A percentile compares a stretch with the other conserved stretches of the same genome.
Conservation (phyloP, 2,888 invertebrate genomes). For the Meteorus colon region DNA sequence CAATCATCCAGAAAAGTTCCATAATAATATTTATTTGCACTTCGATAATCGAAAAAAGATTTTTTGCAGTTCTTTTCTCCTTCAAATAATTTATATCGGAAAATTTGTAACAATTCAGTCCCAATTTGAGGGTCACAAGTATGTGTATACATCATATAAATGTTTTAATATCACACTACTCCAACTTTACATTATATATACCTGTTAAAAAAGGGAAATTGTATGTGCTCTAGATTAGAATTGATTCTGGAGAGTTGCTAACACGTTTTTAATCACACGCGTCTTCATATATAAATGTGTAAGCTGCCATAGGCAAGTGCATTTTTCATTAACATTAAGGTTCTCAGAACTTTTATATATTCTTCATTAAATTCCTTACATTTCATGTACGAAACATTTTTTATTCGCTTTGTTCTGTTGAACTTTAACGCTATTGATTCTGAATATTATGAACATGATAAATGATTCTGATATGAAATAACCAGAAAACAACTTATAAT, state of each 20-base stretch:
- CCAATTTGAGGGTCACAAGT: constrained; percentile 28
- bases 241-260: not conserved
- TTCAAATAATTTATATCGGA: not conserved
- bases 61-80: not conserved
- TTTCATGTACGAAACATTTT: not conserved
- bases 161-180: constrained; percentile 25
- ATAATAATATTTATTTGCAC: not conserved
- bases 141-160: constrained; percentile 4
- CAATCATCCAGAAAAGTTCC: not conserved
- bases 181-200: not conserved
- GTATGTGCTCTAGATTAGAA: not conserved
- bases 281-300: not conserved
- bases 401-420: not conserved
- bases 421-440: not conserved
- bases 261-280: not conserved
- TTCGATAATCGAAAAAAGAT: not conserved
- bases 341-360: too few relatives aligned
- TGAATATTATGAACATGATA: not conserved
- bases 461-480: not conserved
- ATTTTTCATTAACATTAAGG: too few relatives aligned
- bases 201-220: not conserved
- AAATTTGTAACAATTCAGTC: constrained; percentile 28
- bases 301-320: too few relatives aligned
- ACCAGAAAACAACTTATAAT: not conserved
- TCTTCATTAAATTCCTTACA: not conserved